Conservation (phyloP, 2,888 invertebrate species). For the Andrena bicolor region DNA sequence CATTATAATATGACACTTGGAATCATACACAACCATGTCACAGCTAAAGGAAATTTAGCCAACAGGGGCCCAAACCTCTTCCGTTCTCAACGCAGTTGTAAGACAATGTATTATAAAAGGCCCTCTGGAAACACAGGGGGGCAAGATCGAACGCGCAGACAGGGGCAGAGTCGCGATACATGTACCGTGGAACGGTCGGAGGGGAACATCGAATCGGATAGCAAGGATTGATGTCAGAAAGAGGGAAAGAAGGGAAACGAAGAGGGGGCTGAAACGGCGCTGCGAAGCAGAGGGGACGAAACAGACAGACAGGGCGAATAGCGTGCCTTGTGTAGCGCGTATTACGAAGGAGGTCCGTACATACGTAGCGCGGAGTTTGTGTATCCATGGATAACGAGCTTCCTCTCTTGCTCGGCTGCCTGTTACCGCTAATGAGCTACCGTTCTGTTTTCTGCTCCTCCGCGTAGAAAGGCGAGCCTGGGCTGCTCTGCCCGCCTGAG, state of each 20-base stretch:
- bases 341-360: slow-evolving; percentile 71
- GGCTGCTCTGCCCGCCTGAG: slow-evolving; percentile 37
- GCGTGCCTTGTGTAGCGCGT: slow-evolving; percentile 50
- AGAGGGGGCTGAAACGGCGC: background rate
- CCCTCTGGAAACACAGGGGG: no score
- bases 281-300: slow-evolving; percentile 21
- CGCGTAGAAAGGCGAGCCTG: slow-evolving; percentile 61
- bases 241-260: slow-evolving; percentile 16
- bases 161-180: background rate
- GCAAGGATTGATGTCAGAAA: slow-evolving; percentile 9
- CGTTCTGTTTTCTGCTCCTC: slow-evolving; percentile 79
- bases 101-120: no score
- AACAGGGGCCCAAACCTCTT: no score
- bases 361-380: slow-evolving; percentile 72
- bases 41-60: no score
- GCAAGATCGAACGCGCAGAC: background rate
- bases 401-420: slow-evolving; percentile 81
- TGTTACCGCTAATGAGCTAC: slow-evolving; percentile 83
- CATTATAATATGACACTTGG: no score
- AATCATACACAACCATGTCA: no score
- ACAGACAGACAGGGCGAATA: slow-evolving; percentile 37
- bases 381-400: slow-evolving; percentile 82
- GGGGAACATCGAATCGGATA: background rate
- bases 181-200: background rate
- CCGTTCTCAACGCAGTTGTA: no score